A percentile compares a stretch with the other conserved stretches of the same genome.
phyloP scores from a whole-genome alignment of 2,113 vertebrate species.

The Amazona vittata region DNA sequence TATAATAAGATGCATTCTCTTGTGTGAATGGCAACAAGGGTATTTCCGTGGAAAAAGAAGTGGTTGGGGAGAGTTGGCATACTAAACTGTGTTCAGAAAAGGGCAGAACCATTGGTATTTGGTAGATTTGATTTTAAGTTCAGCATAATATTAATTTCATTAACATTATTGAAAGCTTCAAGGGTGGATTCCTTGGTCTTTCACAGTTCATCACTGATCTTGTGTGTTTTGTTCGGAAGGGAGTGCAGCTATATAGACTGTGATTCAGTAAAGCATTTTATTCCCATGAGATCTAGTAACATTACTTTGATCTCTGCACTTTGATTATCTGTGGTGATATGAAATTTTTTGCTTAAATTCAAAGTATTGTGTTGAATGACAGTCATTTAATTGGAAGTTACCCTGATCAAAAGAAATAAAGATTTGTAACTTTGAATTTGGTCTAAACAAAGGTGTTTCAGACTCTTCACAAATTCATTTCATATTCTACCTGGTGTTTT shows the following conservation, averaged over 20 bases:
- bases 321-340: neutral
- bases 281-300: neutral
- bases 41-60: neutral
- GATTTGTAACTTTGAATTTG: neutral
- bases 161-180: neutral
- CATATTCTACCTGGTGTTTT: neutral
- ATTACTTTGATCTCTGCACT: neutral
- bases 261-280: neutral
- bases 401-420: neutral
- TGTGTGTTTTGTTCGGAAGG: neutral
- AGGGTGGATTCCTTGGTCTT: neutral
- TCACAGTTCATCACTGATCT: neutral
- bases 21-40: neutral
- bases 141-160: neutral
- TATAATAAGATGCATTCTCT: neutral
- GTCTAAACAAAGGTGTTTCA: neutral
- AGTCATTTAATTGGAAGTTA: neutral
- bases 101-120: neutral
- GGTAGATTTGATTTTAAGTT: neutral
- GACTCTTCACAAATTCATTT: neutral
- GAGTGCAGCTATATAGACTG: neutral
- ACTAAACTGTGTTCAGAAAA: neutral
- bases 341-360: neutral
- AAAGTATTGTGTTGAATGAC: neutral
- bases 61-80: neutral